Evolutionary conservation across 2,888 invertebrate species (phyloP), one percentile per base, ranked within the genome.

Genomic region (Hypercompe scribonia): DNA sequence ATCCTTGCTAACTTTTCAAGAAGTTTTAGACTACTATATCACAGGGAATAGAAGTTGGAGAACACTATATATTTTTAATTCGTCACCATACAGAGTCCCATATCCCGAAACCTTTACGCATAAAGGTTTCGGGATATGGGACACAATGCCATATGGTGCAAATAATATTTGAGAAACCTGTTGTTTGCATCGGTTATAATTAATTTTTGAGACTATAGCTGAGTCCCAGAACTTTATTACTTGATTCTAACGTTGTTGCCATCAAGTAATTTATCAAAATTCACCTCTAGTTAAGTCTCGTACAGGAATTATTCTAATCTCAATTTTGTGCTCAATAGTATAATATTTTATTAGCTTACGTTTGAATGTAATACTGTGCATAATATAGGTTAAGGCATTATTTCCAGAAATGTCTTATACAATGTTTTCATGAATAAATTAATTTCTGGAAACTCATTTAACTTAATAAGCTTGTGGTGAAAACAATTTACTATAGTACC

Each of bases 381-480:
- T 50, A 50, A 50, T 50, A 50, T 8, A 13, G n/a, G 28, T 28
- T 58, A n/a, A n/a, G 24, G 54, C 54, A 28, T 54, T 1, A 54
- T 54, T 54, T n/a, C 8, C n/a, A 10, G 54, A 54, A 54, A 54
- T 24, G n/a, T 54, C n/a, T 50, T 10, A 10, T 24, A 18, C 24
- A 33, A 50, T 50, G 34, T 33, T 54, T 65, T 71, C 7, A 36
- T 54, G 54, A 28, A 65, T 54, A 65, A 18, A 71, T 65, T 68
- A 54, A 68, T 21, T 54, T 50, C 24, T 24, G 34, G 8, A 1
- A 42, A 50, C 34, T 70, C 65, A 65, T 70, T 70, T 50, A 34
- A 36, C 65, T 50, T 24, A 65, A 65, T 64, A 64, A 65, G 54
- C 36, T 65, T 65, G 71, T 8, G 71, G 71, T 24, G 4, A 39